Percentiles rank a stretch among this genome's conserved stretches.
Evolutionary conservation across 2,888 invertebrate genomes (phyloP).

Genomic region (Nezara viridula): DNA sequence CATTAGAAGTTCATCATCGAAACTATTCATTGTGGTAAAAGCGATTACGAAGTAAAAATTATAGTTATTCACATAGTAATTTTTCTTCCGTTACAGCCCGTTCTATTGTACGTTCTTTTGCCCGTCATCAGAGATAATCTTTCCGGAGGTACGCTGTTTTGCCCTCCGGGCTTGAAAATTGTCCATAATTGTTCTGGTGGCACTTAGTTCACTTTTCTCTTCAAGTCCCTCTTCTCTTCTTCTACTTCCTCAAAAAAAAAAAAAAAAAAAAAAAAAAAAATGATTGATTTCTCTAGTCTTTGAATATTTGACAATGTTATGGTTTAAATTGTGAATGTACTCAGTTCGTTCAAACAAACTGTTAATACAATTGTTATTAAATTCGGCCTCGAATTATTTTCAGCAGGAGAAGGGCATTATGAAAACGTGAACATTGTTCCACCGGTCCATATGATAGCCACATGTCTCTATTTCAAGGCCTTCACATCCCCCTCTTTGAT

Average conservation of each 20-base stretch:
- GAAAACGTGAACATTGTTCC: not conserved
- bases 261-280: not conserved
- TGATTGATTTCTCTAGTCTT: no score
- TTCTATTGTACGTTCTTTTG: slow-evolving; percentile 1
- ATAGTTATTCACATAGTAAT: slow-evolving; percentile 9
- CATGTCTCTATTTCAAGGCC: not conserved
- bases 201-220: not conserved
- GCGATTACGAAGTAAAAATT: not conserved
- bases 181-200: not conserved
- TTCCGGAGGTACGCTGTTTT: not conserved
- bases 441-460: not conserved
- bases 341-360: no score
- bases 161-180: not conserved
- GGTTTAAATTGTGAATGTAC: no score
- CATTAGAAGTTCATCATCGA: not conserved
- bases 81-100: not conserved
- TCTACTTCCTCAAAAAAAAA: not conserved
- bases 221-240: not conserved
- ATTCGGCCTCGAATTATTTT: not conserved
- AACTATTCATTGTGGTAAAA: not conserved
- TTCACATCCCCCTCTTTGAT: not conserved
- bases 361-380: no score
- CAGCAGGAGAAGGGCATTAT: not conserved
- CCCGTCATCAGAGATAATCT: not conserved
- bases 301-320: no score